Evolutionary conservation across 2,797 vertebrate species (phyloP), one percentile per base, ranked within the genome.

Genomic region (Acanthurus lineatus): DNA sequence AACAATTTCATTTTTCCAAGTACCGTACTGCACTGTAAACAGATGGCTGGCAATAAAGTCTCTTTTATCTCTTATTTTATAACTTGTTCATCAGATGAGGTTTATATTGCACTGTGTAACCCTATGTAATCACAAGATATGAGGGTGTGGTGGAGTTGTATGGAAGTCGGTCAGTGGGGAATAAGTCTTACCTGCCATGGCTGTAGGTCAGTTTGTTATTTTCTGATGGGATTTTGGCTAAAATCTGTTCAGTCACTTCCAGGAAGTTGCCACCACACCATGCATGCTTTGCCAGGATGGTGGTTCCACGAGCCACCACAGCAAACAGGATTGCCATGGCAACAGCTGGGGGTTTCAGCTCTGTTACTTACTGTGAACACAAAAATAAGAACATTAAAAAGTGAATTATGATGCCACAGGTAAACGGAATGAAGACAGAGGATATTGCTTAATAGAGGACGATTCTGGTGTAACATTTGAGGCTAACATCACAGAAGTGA

Each of bases 191-290:
- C 98, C 91, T 99, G 91, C 97, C 97, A 42, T 99, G 98, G 28
- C 98, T 99, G 83, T 99, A 99, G 16, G 98, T 99, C 75, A 99
- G 90, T 56, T 99, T 99, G 95, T 99, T 99, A 90, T 99, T 99
- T 90, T 99, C 98, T 0, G 98, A 98, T 0, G 98, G 97, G 77
- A 98, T 98, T 89, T 98, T 99, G 6, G 97, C 97, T 88, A 99
- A 92, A 85, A 99, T 97, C 93, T 99, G 98, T 86, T 99, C 98
- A 0, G 97, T 98, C 87, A 99, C 98, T 90, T 99, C 98, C 91
- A 99, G 94, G 91, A 99, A 99, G 94, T 99, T 99, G 11, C 98
- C 98, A 1, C 97, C 96, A 54, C 97, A 99, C 96, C 96, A 98
- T 9, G 98, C 97, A 40, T 99, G 96, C 74, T 99, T 99, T 87